These are phyloP conservation scores for Galerucella nymphaeae DNA, from an alignment of 2,888 invertebrate species.

Conservation along the genomic window DNA sequence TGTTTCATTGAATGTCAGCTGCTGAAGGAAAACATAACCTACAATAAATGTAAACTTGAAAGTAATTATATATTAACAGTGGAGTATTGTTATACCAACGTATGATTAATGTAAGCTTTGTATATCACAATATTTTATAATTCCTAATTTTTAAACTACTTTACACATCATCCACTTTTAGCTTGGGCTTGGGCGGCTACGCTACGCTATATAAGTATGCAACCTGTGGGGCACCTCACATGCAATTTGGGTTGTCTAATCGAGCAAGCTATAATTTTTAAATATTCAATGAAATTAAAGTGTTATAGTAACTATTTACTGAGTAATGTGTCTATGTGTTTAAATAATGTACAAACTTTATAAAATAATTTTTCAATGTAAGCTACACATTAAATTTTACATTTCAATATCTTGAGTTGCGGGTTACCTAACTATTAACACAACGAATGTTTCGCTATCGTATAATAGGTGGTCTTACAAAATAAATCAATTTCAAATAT, in stretches of 20 bases:
- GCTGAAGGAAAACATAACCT: conserved; percentile 23
- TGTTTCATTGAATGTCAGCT: conserved; percentile 17
- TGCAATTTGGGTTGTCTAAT: neutral
- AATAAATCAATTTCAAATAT: too few relatives aligned
- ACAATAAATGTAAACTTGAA: neutral
- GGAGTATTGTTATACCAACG: neutral
- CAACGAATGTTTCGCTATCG: too few relatives aligned
- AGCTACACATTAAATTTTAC: too few relatives aligned
- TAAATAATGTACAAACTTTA: too few relatives aligned
- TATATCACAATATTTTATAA: neutral
- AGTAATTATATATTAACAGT: neutral
- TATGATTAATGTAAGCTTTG: neutral
- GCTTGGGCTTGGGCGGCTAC: neutral
- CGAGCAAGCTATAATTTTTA: neutral
- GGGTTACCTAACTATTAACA: too few relatives aligned
- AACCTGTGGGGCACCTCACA: neutral
- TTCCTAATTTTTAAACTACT: neutral
- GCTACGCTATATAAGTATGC: neutral
- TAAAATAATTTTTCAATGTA: too few relatives aligned
- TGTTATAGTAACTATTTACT: too few relatives aligned
- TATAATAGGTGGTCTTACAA: too few relatives aligned
- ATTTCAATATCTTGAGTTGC: too few relatives aligned
- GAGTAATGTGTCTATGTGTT: too few relatives aligned
- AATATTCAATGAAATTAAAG: too few relatives aligned
- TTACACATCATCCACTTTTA: neutral